Percentiles rank a stretch among this genome's conserved stretches.
phyloP scores from a whole-genome alignment of 2,888 invertebrate genomes.

The Sussaba pulchella region DNA sequence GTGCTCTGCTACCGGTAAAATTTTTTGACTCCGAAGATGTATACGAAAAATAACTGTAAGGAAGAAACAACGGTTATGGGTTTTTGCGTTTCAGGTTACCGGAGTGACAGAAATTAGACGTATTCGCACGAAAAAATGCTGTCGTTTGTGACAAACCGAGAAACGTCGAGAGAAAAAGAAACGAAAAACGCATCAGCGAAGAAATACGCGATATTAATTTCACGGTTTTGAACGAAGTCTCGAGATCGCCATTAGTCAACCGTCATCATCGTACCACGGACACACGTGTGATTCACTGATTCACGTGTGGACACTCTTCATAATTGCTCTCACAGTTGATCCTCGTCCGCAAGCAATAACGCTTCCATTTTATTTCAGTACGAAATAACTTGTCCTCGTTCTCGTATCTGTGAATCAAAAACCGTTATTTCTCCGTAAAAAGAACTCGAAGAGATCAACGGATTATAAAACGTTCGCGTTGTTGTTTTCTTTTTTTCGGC shows the following conservation, averaged over 20 bases:
- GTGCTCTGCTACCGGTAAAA: conserved; percentile 15
- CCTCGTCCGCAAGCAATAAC: conserved; percentile 50
- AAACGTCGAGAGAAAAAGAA: neutral
- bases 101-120: conserved; percentile 60
- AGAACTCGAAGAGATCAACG: neutral
- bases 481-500: conserved; percentile 21
- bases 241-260: conserved; percentile 66
- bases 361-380: conserved; percentile 55
- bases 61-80: conserved; percentile 24
- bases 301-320: conserved; percentile 17
- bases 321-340: conserved; percentile 49
- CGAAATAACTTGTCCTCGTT: conserved; percentile 27
- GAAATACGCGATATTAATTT: conserved; percentile 60
- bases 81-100: conserved; percentile 36
- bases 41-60: conserved; percentile 7
- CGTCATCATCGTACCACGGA: conserved; percentile 52
- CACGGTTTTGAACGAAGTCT: conserved; percentile 63
- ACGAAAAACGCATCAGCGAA: conserved; percentile 50
- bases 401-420: neutral
- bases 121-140: conserved; percentile 35
- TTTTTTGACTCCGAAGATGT: conserved; percentile 4
- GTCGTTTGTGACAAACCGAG: too few relatives aligned
- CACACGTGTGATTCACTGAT: conserved; percentile 5
- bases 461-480: too few relatives aligned
- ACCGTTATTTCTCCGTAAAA: conserved; percentile 26